Evolutionary conservation across 2,888 invertebrate species (phyloP), one percentile per base, ranked within the genome.

Genomic region (Gnatocerus cornutus): DNA sequence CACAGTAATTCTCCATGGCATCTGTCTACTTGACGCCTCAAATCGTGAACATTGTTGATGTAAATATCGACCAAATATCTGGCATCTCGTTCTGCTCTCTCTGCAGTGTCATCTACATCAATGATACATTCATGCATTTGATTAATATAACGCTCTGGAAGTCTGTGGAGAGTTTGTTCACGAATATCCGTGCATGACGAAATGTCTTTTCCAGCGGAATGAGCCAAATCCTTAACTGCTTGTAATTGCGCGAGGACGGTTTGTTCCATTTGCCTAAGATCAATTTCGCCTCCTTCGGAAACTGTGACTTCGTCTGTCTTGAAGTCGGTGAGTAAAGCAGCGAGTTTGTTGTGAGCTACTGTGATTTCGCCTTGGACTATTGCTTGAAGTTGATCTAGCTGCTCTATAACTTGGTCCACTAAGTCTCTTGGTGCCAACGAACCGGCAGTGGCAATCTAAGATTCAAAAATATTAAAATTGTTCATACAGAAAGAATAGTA

Each of bases 1-100:
- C 33, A 33, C 2, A 33, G n/a, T 2, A 33, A 7, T 7, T 33
- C n/a, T 33, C 33, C n/a, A n/a, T 33, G 7, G 6, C 33, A 33
- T 6, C n/a, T 7, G 3, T 43, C 9, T 8, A 27, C 3, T 48
- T 50, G 37, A 48, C 1, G 9, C 37, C 48, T 13, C 13, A 61
- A 33, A 41, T 41, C 6, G 6, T 41, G 41, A 1, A 41, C 41
- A 2, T n/a, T 41, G 41, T 41, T 41, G 13, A 61, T 48, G 21
- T 2, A 12, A 9, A 61, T n/a, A 37, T 61, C 61, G 1, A 61
- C 39, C 6, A 50, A 14, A 52, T 61, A 61, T 37, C 2, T 33
- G 3, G 37, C 37, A 61, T 61, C 48, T 3, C 2, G 2, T 0
- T 10, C 21, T 12, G 33, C 9, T 43, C 6, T 7, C 0, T 14